Evolutionary conservation across 92 coral and sea anemone genomes (phyloP), one percentile per base, ranked within the genome.

Genomic region (Nematostella vectensis): DNA sequence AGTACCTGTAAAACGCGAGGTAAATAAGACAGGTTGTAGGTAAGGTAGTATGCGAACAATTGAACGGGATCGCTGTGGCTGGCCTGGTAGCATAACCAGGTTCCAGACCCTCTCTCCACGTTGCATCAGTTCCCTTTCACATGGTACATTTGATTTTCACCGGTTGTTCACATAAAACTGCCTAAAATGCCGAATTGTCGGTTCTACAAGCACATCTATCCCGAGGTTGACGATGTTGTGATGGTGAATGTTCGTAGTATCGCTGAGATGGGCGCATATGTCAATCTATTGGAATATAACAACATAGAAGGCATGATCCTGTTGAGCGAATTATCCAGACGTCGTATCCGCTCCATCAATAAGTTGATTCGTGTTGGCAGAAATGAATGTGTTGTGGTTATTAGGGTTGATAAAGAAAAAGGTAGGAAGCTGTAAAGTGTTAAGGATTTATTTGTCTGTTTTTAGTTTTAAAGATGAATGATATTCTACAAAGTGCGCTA

Each of bases 241-340:
- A 93, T 93, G 99, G 99, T 93, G 4, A 93, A 93, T 68, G 96
- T 93, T 16, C 86, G 99, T 30, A 93, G 95, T 58, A 93, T 93
- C 62, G 99, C 99, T 12, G 99, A 93, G 79, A 93, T 93, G 99
- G 99, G 99, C 18, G 99, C 99, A 3, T 93, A 93, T 52, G 99
- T 93, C 47, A 87, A 93, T 68, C 63, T 93, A 18, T 47, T 93
- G 18, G 99, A 93, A 56, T 93, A 93, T 60, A 93, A 93, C 72
- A 93, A 93, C 77, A 82, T 83, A 37, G 99, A 93, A 62, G 99
- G 99, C 23, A 93, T 93, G 99, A 93, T 93, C 40, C 68, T 93
- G 65, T 61, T 93, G 39, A 93, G 99, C 19, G 99, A 93, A 59
- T 55, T 93, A 45, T 93, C 99, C 17, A 81, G 99, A 40, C 77